A percentile compares a stretch with the other conserved stretches of the same genome.
Conservation (phyloP, 2,113 vertebrate genomes). For the Erythrocercus mccallii region DNA sequence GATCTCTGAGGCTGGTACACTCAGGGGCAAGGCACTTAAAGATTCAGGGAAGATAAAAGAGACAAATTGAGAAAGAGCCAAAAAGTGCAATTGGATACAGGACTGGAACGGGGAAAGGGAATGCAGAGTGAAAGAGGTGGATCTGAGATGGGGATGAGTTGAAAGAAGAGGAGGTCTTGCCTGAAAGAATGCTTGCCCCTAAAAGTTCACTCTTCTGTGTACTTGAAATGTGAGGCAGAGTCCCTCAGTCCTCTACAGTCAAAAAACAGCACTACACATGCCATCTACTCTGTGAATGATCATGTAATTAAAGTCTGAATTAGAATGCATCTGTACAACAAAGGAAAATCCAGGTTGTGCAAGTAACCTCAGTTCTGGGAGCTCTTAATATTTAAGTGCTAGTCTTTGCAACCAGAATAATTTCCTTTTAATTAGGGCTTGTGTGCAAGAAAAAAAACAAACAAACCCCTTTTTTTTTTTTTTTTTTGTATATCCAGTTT, state of each 20-base stretch:
- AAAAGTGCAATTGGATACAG: not conserved
- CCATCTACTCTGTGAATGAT: conserved; percentile 24
- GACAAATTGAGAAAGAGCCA: not conserved
- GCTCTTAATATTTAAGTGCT: conserved; percentile 34
- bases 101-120: not conserved
- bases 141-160: not conserved
- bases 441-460: not conserved
- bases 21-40: not conserved
- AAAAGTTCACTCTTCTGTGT: not conserved
- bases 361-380: conserved; percentile 21
- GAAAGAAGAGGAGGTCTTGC: not conserved
- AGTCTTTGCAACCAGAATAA: conserved; percentile 27
- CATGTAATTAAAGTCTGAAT: conserved; percentile 45
- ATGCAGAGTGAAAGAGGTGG: not conserved
- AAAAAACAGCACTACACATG: not conserved
- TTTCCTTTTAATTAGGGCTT: conserved; percentile 5
- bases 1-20: not conserved
- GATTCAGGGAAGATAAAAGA: not conserved
- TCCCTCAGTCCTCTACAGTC: not conserved
- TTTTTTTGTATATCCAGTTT: not conserved
- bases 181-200: not conserved
- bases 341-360: conserved; percentile 39
- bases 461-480: too few species aligned
- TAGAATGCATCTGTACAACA: conserved; percentile 48
- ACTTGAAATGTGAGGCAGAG: not conserved